These are phyloP conservation scores for Enhydra lutris DNA, from an alignment of 2,113 vertebrate species.

Conservation along the genomic window DNA sequence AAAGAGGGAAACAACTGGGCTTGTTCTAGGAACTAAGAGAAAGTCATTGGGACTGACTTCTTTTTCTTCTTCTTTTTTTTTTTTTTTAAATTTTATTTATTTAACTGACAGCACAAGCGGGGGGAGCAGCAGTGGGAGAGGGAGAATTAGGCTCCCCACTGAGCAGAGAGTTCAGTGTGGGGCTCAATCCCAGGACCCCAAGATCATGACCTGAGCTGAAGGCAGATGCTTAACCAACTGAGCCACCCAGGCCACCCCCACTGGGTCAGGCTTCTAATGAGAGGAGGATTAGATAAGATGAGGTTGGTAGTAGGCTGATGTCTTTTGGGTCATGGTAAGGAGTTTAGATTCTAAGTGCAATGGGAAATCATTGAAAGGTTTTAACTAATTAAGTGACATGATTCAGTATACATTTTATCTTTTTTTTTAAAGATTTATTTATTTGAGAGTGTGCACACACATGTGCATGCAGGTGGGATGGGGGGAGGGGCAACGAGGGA, in stretches of 20 bases:
- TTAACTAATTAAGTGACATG: background rate
- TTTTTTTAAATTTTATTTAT: background rate
- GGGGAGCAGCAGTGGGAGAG: background rate
- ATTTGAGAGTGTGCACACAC: background rate
- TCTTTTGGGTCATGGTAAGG: background rate
- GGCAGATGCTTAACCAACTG: background rate
- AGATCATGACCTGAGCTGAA: background rate
- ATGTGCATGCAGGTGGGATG: background rate
- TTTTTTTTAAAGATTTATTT: background rate
- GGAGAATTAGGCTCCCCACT: background rate
- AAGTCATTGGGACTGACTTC: background rate
- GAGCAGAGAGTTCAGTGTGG: too few species aligned
- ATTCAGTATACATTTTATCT: background rate
- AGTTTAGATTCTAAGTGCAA: background rate
- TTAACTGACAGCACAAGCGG: background rate
- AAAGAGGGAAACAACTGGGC: background rate
- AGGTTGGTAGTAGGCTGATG: background rate
- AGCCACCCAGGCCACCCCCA: too few species aligned
- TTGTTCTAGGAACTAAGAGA: background rate
- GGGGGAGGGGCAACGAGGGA: background rate
- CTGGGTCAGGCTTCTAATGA: background rate
- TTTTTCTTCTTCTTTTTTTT: background rate
- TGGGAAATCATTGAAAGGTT: background rate
- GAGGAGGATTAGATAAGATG: background rate
- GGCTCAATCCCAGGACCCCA: background rate